phyloP scores from a whole-genome alignment of 2,888 invertebrate genomes.

The Drosophila recens region DNA sequence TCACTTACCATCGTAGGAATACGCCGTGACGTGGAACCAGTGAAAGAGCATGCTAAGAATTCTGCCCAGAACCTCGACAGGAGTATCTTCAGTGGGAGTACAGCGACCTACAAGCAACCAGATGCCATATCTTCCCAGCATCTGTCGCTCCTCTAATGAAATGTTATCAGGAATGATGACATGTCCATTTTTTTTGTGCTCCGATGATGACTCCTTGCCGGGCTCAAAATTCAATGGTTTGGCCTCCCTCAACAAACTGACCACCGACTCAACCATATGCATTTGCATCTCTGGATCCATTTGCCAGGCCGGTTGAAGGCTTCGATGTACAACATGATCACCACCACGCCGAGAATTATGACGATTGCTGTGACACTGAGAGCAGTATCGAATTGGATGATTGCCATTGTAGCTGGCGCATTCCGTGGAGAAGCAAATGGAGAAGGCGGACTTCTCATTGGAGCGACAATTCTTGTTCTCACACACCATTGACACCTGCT shows the following conservation, averaged over 20 bases:
- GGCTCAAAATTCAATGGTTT: conserved; percentile 91
- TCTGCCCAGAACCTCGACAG: conserved; percentile 93
- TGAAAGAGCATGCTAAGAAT: conserved; percentile 98
- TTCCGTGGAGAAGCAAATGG: conserved; percentile 98
- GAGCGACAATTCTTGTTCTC: conserved; percentile 99
- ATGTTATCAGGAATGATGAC: conserved; percentile 88
- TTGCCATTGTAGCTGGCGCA: conserved; percentile 98
- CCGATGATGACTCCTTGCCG: conserved; percentile 86
- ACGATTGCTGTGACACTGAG: conserved; percentile 94
- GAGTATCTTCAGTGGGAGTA: conserved; percentile 91
- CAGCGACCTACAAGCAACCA: conserved; percentile 98
- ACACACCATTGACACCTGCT: conserved; percentile 97
- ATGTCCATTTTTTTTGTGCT: conserved; percentile 83
- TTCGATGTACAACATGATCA: conserved; percentile 96
- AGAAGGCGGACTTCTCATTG: conserved; percentile 95
- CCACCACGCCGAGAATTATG: conserved; percentile 95
- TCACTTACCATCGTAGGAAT: conserved; percentile 94
- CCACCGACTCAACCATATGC: conserved; percentile 97
- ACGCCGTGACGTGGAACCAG: conserved; percentile 99
- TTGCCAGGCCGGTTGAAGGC: conserved; percentile 94
- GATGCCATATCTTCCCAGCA: conserved; percentile 97
- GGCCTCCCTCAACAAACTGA: conserved; percentile 96
- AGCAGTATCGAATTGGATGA: conserved; percentile 97
- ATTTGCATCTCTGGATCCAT: conserved; percentile 96
- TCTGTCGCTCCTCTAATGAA: conserved; percentile 93